Conservation (phyloP, 2,888 invertebrate genomes). For the Lasius fuliginosus region DNA sequence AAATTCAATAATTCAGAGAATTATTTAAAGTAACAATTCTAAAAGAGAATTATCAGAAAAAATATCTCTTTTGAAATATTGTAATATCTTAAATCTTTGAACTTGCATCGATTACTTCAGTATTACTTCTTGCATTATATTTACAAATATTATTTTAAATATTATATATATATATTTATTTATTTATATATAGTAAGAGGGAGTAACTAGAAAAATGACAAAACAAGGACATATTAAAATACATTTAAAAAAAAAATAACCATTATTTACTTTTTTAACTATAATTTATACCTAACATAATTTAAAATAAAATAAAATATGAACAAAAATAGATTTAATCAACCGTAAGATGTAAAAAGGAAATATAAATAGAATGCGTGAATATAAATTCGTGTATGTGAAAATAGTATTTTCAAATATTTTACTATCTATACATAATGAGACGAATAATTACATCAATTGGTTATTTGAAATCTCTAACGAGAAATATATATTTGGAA, state of each 20-base stretch:
- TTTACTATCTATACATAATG: not conserved
- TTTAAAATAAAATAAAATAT: conserved; percentile 7
- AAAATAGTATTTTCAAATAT: not conserved
- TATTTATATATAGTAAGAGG: too few relatives aligned
- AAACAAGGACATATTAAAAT: too few relatives aligned
- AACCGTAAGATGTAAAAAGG: not conserved
- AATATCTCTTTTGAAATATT: too few relatives aligned
- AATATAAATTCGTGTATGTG: not conserved
- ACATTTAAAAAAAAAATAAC: not conserved
- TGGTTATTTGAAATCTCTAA: not conserved
- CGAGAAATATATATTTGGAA: not conserved
- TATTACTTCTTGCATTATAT: too few relatives aligned
- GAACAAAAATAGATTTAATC: not conserved
- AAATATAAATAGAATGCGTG: not conserved
- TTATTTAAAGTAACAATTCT: too few relatives aligned
- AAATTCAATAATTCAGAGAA: not conserved
- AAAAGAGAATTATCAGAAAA: too few relatives aligned
- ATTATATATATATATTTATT: too few relatives aligned
- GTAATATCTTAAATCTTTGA: too few relatives aligned
- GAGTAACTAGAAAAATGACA: too few relatives aligned
- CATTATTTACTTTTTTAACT: not conserved
- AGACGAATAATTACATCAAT: not conserved
- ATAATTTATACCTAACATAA: not conserved
- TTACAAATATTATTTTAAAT: too few relatives aligned
- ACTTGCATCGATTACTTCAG: too few relatives aligned